These are phyloP conservation scores for Rotaria socialis DNA, from an alignment of 2,888 invertebrate species.

Conservation along the genomic window DNA sequence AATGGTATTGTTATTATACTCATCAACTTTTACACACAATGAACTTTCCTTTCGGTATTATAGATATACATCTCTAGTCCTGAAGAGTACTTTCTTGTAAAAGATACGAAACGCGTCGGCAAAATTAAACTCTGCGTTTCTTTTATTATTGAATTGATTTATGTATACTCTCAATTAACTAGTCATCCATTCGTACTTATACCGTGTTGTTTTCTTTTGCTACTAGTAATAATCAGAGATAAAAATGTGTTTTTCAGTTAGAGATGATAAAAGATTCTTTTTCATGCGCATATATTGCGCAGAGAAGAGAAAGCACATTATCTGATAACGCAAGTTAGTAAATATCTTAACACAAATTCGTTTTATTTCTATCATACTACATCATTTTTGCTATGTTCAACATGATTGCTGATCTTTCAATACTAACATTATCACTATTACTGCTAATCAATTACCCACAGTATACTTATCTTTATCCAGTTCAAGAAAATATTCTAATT, in stretches of 20 bases:
- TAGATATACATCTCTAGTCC: no score
- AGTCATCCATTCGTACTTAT: no score
- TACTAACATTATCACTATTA: neutral
- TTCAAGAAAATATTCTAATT: neutral
- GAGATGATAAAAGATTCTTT: neutral
- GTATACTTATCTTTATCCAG: neutral
- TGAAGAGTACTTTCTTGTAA: no score
- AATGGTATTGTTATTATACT: no score
- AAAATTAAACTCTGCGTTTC: no score
- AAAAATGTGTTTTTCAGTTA: neutral
- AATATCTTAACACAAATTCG: neutral
- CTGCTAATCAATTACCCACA: neutral
- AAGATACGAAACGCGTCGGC: no score
- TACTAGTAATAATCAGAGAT: neutral
- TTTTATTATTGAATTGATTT: no score
- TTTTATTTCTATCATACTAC: neutral
- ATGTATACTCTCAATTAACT: no score
- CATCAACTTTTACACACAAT: no score
- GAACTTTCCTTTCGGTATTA: no score
- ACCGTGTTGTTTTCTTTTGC: neutral
- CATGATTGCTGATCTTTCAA: neutral
- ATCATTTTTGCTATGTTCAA: neutral
- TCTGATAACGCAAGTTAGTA: neutral
- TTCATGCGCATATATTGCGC: neutral
- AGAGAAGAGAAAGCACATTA: neutral